Base-by-base conservation (phyloP, 53 echinoderm and acorn worm species). In the Echinarachnius parma region DNA sequence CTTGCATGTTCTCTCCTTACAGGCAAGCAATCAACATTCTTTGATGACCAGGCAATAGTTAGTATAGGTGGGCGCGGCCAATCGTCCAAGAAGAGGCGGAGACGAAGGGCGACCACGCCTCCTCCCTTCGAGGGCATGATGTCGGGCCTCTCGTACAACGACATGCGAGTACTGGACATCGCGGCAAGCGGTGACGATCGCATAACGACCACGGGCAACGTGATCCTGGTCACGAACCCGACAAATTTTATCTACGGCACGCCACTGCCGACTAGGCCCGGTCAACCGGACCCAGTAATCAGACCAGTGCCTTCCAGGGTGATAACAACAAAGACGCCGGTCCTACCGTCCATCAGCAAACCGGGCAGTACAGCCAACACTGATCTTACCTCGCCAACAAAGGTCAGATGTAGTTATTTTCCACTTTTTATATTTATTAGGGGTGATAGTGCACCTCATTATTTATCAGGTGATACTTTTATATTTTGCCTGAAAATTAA, bases 101-200 rank as follows among this genome's bases (percentile, higher is more conserved):
- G 83, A 25, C 67, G 64, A 15, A 76, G 83, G 19, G 42, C 68
- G 21, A 71, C 57, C 46, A 77, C 69, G 5, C 4, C 53, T 2
- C 50, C 76, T 5, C 56, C 61, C 19, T 91, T 86, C 62, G 62
- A 53, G 14, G 91, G 91, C 0, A 80, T 83, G 59, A 49, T 92
- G 56, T 81, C 87, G 0, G 92, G 92, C 46, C 60, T 92, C 26
- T 78, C 84, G 9, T 92, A 87, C 75, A 92, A 92, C 53, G 92
- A 87, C 75, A 77, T 88, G 36, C 42, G 81, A 23, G 66, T 84
- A 30, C 15, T 92, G 31, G 92, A 92, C 62, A 84, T 92, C 29
- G 92, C 87, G 0, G 68, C 87, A 26, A 25, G 77, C 9, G 81
- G 62, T 0, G 84, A 88, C 75, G 28, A 65, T 2, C 80, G 81